Evolutionary conservation across 2,797 vertebrate species (phyloP).

Genomic region (Chelon auratus): DNA sequence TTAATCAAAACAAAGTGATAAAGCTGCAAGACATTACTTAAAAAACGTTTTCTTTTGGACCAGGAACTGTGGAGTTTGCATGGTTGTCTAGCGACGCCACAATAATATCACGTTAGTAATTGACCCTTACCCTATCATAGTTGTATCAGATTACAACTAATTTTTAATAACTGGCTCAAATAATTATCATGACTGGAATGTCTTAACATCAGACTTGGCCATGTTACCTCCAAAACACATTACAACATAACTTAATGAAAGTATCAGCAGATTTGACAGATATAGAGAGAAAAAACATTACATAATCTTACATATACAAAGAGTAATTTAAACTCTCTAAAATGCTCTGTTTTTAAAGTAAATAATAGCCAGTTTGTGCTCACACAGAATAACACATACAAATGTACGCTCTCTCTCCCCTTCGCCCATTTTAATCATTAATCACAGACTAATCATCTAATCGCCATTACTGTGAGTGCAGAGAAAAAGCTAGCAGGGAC

Average conservation of each 20-base stretch:
- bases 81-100: constrained; percentile 1
- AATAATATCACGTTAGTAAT: not conserved
- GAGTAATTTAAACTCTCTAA: not conserved
- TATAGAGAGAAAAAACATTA: not conserved
- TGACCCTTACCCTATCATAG: no score
- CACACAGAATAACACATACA: constrained; percentile 3
- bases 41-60: constrained; percentile 12
- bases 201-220: no score
- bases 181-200: no score
- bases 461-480: constrained; percentile 50
- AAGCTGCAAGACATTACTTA: not conserved
- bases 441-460: constrained; percentile 60
- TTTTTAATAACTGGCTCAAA: not conserved
- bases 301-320: not conserved
- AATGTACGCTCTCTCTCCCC: not conserved
- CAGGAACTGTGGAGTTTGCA: not conserved
- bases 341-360: not conserved
- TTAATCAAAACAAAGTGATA: not conserved
- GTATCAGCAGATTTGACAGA: no score
- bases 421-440: constrained; percentile 53
- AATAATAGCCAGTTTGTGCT: not conserved
- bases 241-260: no score
- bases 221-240: no score
- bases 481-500: constrained; percentile 36
- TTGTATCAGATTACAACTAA: not conserved